Percentiles rank a stretch among this genome's conserved stretches.
Conservation (phyloP, 2,113 vertebrate species). For the Protobothrops mucrosquamatus region DNA sequence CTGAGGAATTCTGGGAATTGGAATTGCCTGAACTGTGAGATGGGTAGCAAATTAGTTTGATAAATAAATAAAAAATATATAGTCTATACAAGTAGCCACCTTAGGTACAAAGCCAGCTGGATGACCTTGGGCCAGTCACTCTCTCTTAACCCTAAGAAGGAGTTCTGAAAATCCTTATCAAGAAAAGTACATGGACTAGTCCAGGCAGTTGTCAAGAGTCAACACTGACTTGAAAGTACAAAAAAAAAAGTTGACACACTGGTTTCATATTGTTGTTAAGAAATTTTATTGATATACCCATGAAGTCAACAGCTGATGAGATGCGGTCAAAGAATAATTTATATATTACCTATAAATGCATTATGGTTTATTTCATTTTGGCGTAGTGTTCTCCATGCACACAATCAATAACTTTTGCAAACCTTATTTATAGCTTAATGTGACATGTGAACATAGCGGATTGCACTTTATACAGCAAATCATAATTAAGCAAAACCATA, state of each 20-base stretch:
- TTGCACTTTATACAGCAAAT: neutral
- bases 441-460: neutral
- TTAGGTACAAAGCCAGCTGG: neutral
- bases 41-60: neutral
- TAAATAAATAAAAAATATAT: neutral
- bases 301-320: neutral
- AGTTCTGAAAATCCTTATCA: neutral
- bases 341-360: neutral
- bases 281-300: neutral
- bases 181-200: neutral
- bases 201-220: neutral
- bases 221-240: neutral
- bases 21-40: neutral
- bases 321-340: neutral
- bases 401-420: neutral
- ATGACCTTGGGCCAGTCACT: neutral
- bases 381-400: neutral
- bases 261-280: neutral
- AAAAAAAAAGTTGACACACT: neutral
- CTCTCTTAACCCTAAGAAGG: neutral
- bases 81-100: neutral
- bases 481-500: neutral
- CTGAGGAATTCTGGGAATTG: neutral
- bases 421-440: neutral
- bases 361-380: neutral